phyloP scores from a whole-genome alignment of 2,888 invertebrate species.

The Agonopterix arenella region DNA sequence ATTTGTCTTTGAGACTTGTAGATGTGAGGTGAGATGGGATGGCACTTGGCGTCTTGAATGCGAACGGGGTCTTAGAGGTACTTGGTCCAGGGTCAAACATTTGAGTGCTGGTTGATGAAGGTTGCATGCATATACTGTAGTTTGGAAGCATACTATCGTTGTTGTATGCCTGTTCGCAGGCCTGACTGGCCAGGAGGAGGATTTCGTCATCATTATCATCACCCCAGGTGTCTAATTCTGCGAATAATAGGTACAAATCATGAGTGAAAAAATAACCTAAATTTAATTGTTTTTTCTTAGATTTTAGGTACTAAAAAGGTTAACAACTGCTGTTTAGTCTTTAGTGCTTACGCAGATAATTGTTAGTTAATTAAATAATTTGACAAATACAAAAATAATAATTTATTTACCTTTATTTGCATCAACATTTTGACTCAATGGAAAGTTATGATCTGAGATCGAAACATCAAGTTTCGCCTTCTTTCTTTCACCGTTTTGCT shows the following conservation, averaged over 20 bases:
- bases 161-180: slow-evolving; percentile 54
- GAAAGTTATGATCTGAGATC: slow-evolving; percentile 63
- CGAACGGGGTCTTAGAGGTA: slow-evolving; percentile 42
- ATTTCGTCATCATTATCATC: slow-evolving; percentile 70
- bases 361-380: no score
- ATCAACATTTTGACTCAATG: slow-evolving; percentile 54
- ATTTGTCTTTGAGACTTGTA: slow-evolving; percentile 51
- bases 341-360: no score
- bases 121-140: slow-evolving; percentile 58
- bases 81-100: slow-evolving; percentile 31
- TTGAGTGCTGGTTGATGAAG: slow-evolving; percentile 59
- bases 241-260: background rate
- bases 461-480: slow-evolving; percentile 59
- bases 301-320: background rate
- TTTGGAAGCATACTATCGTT: slow-evolving; percentile 42
- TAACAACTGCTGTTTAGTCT: no score
- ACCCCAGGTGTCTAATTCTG: slow-evolving; percentile 49
- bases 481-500: slow-evolving; percentile 54
- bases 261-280: slow-evolving; percentile 5
- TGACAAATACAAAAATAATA: background rate
- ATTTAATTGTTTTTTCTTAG: background rate
- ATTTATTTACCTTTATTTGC: slow-evolving; percentile 37
- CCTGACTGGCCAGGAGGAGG: slow-evolving; percentile 64
- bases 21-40: slow-evolving; percentile 31
- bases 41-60: slow-evolving; percentile 50